phyloP scores from a whole-genome alignment of 2,888 invertebrate genomes.

The Salticus scenicus region DNA sequence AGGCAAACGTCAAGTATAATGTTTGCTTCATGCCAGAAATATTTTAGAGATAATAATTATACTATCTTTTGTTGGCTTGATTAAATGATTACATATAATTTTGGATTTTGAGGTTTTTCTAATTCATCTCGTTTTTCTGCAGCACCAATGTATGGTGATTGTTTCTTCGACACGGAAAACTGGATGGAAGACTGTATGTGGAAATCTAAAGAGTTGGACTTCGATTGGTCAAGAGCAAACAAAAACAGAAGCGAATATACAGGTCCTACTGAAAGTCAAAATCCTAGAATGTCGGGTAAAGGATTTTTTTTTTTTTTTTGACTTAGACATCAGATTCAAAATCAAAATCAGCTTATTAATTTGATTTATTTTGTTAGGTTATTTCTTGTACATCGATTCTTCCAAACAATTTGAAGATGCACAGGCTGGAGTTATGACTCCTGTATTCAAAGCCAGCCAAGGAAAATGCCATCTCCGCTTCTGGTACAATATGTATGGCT shows the following conservation, averaged over 20 bases:
- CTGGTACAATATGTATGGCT: slow-evolving; percentile 69
- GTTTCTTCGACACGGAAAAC: slow-evolving; percentile 48
- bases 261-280: slow-evolving; percentile 44
- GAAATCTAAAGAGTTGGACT: slow-evolving; percentile 20
- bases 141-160: slow-evolving; percentile 47
- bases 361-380: slow-evolving; percentile 38
- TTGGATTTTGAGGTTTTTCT: too few species aligned
- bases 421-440: slow-evolving; percentile 54
- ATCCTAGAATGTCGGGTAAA: too few species aligned
- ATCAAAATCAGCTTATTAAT: too few species aligned
- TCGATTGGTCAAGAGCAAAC: slow-evolving; percentile 48
- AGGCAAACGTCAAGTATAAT: too few species aligned
- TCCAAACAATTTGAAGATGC: slow-evolving; percentile 33
- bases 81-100: too few species aligned
- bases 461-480: slow-evolving; percentile 63
- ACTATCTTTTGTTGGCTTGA: too few species aligned
- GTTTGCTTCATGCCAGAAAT: too few species aligned
- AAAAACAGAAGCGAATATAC: slow-evolving; percentile 30
- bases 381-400: slow-evolving; percentile 55
- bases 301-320: too few species aligned
- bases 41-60: too few species aligned
- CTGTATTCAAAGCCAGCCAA: slow-evolving; percentile 42
- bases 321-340: too few species aligned
- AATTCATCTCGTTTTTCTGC: background rate
- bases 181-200: slow-evolving; percentile 46